Evolutionary conservation across 2,888 invertebrate genomes (phyloP), one percentile per base, ranked within the genome.

Genomic region (Callinectes sapidus): DNA sequence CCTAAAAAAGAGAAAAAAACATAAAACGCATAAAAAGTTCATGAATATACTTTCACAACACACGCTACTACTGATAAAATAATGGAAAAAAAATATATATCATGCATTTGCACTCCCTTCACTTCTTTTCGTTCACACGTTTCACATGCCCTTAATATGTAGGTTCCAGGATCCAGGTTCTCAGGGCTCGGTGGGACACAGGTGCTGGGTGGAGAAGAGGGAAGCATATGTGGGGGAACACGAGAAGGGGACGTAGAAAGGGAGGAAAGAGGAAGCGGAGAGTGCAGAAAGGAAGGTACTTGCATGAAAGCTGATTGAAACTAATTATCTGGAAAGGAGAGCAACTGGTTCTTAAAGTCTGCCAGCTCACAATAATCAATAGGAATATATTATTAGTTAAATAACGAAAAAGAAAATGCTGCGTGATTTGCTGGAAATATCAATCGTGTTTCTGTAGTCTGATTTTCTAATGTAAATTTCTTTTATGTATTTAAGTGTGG

Each of bases 201-300:
- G 81, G 81, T 81, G 32, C 16, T 10, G 28, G 42, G 32, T 18
- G 35, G 14, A 48, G 90, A 81, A n/a, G 32, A 77, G 71, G 48
- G 18, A 28, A 48, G 28, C 14, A 35, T 48, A 23, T 39, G 81
- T 42, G 81, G 35, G 77, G 81, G 90, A 81, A 71, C 18, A 39
- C 2, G 89, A 90, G 28, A 66, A 77, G 77, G 77, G 77, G 77
- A 90, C 8, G 32, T n/a, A 90, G 90, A 42, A 28, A 42, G 81
- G 35, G 77, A 90, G 77, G 48, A 48, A 48, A 54, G 48, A 71
- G 28, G 32, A n/a, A 71, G 54, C 23, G 28, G 42, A 42, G 42
- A 48, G 77, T 48, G 39, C 18, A 48, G 77, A 90, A 54, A 66
- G 48, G 54, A 28, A 71, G 48, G 55, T 81, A 28, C 81, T 8